phyloP scores from a whole-genome alignment of 2,797 vertebrate genomes.

The Erpetoichthys calabaricus region DNA sequence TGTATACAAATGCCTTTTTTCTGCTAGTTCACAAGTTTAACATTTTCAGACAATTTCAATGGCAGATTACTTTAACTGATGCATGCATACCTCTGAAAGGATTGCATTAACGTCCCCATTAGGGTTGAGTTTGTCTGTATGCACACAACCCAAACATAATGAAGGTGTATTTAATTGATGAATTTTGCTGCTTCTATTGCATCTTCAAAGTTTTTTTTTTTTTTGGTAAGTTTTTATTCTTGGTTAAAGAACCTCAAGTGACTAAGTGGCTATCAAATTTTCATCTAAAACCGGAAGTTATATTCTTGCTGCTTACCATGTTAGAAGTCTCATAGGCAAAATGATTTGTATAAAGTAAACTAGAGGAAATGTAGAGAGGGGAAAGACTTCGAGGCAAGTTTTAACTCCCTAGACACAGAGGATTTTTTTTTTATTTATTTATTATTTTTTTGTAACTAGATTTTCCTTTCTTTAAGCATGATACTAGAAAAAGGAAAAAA shows the following conservation, averaged over 20 bases:
- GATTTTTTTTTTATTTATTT: constrained; percentile 16
- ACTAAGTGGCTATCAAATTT: constrained; percentile 55
- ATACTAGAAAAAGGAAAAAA: too few relatives aligned
- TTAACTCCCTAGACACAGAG: constrained; percentile 17
- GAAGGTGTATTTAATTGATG: constrained; percentile 13
- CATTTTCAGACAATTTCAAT: constrained; percentile 47
- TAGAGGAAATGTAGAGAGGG: constrained; percentile 35
- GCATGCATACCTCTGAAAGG: constrained; percentile 20
- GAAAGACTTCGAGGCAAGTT: constrained; percentile 14
- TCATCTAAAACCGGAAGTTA: constrained; percentile 63
- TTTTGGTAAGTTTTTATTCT: constrained; percentile 42
- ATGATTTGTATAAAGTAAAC: constrained; percentile 53
- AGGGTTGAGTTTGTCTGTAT: constrained; percentile 23
- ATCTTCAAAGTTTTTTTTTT: constrained; percentile 55
- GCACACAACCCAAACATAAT: constrained; percentile 35
- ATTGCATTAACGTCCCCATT: neutral
- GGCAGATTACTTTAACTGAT: constrained; percentile 29
- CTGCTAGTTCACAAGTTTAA: constrained; percentile 55
- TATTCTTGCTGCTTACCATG: constrained; percentile 47
- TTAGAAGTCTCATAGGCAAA: constrained; percentile 43
- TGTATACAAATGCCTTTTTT: constrained; percentile 38
- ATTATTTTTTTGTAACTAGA: constrained; percentile 11
- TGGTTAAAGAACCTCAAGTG: constrained; percentile 47
- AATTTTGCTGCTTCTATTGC: constrained; percentile 55
- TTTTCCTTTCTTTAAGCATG: neutral